Percentiles rank a stretch among this genome's conserved stretches.
Evolutionary conservation across 2,113 vertebrate species (phyloP).

Genomic region (Crotalus horridus): DNA sequence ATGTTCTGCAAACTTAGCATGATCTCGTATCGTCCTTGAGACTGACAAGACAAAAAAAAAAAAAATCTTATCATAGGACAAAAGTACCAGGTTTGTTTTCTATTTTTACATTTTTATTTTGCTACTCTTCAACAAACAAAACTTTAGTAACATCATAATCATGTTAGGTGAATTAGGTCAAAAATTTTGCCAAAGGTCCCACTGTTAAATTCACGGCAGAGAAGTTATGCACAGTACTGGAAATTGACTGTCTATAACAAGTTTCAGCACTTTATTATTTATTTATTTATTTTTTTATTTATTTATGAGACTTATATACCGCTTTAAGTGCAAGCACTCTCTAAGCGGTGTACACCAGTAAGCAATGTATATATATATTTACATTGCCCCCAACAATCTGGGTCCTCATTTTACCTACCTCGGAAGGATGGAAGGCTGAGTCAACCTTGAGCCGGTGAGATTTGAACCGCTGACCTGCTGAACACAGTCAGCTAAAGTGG

Average conservation of each 20-base stretch:
- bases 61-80: background rate
- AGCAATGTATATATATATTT: too few relatives aligned
- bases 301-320: too few relatives aligned
- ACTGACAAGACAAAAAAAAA: slow-evolving; percentile 71
- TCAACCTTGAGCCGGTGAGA: too few relatives aligned
- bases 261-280: background rate
- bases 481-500: too few relatives aligned
- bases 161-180: background rate
- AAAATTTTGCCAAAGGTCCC: background rate
- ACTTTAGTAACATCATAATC: background rate
- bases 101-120: background rate
- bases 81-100: background rate
- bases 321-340: too few relatives aligned
- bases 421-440: too few relatives aligned
- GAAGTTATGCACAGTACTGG: background rate
- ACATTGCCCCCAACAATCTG: too few relatives aligned
- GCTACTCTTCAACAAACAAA: background rate
- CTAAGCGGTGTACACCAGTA: too few relatives aligned
- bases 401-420: too few relatives aligned
- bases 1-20: slow-evolving; percentile 87
- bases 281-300: too few relatives aligned
- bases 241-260: background rate
- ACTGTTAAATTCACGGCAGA: background rate
- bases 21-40: slow-evolving; percentile 94
- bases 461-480: too few relatives aligned